Percentiles rank a stretch among this genome's conserved stretches.
Evolutionary conservation across 2,113 vertebrate species (phyloP).

Genomic region (Melanerpes formicivorus): DNA sequence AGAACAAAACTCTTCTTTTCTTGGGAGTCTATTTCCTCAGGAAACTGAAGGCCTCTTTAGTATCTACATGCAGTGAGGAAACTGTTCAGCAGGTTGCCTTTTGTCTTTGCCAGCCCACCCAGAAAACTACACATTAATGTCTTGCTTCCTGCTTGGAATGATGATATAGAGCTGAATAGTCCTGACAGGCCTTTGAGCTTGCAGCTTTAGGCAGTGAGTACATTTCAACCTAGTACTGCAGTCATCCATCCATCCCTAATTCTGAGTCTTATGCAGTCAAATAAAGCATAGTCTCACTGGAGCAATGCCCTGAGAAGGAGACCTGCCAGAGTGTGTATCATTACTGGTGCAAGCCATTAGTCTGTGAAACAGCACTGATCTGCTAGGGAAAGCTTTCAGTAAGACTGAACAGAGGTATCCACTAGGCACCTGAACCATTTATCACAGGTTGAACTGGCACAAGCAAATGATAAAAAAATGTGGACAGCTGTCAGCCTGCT

Average conservation of each 20-base stretch:
- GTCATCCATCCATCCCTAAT: neutral
- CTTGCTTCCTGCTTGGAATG: neutral
- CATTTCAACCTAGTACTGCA: neutral
- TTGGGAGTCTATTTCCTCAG: neutral
- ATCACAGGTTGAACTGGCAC: neutral
- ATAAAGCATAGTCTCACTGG: neutral
- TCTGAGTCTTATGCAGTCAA: neutral
- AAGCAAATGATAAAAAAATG: neutral
- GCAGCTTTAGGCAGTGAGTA: conserved; percentile 23
- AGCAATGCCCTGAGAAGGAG: neutral
- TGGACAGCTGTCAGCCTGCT: neutral
- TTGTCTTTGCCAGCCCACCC: conserved; percentile 14
- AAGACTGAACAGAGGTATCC: neutral
- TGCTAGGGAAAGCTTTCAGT: neutral
- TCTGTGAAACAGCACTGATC: neutral
- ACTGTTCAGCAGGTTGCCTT: neutral
- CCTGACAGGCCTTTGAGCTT: conserved; percentile 40
- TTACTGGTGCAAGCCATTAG: neutral
- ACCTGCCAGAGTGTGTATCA: neutral
- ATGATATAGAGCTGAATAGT: neutral
- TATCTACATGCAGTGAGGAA: neutral
- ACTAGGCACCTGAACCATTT: neutral
- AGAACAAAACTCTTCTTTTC: neutral
- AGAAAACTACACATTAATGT: neutral
- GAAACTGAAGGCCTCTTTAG: neutral